Percentiles rank a stretch among this genome's conserved stretches.
phyloP scores from a whole-genome alignment of 2,797 vertebrate species.

The Anguilla anguilla region DNA sequence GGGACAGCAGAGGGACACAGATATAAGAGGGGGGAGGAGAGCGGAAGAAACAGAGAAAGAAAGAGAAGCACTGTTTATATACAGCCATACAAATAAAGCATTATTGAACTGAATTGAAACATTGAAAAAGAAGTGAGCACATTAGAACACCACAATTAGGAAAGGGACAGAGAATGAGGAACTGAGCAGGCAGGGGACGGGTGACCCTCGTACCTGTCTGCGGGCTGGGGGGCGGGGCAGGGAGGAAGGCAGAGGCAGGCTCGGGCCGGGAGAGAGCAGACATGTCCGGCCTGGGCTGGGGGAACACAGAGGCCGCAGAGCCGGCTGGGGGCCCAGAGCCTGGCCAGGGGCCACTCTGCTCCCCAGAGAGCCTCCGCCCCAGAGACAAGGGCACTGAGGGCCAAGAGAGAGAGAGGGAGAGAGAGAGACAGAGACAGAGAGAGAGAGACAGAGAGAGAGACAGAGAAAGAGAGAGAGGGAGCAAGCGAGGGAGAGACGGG shows the following conservation, averaged over 20 bases:
- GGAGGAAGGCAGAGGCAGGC: background rate
- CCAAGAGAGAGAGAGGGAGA: conserved; percentile 24
- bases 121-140: background rate
- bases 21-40: background rate
- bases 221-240: background rate
- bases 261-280: background rate
- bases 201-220: conserved; percentile 6
- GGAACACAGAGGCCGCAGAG: conserved; percentile 53
- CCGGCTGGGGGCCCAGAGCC: conserved; percentile 31
- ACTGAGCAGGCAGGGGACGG: background rate
- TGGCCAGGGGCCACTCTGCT: conserved; percentile 41
- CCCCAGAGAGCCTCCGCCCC: conserved; percentile 58
- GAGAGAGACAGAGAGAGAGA: too few relatives aligned
- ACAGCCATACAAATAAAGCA: too few relatives aligned
- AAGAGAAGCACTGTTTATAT: too few relatives aligned
- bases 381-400: conserved; percentile 58
- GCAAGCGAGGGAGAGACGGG: background rate
- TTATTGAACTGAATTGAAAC: background rate
- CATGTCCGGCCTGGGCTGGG: background rate
- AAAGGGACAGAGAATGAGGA: background rate
- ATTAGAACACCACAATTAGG: background rate
- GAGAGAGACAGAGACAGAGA: conserved; percentile 13
- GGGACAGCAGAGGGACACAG: background rate
- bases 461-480: background rate
- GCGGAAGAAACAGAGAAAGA: background rate